A percentile compares a stretch with the other conserved stretches of the same genome.
Evolutionary conservation across 2,888 invertebrate genomes (phyloP).

Genomic region (Escarpia spicata): DNA sequence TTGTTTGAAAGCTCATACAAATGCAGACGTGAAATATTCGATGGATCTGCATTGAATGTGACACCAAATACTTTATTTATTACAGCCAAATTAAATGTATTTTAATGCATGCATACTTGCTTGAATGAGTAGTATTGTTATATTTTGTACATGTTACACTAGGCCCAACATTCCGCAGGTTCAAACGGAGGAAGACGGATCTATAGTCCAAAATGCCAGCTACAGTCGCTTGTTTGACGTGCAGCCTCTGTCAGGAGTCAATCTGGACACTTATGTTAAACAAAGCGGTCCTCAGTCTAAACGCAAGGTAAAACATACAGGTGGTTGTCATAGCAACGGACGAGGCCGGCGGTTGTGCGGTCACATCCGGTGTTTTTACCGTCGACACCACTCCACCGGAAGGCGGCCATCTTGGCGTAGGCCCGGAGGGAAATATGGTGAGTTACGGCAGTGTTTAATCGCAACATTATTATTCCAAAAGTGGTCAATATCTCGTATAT

Average conservation of each 20-base stretch:
- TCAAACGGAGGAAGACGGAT: neutral
- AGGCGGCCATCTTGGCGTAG: constrained; percentile 31
- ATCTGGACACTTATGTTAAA: neutral
- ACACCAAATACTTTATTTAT: no score
- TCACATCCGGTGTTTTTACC: constrained; percentile 38
- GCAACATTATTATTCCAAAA: no score
- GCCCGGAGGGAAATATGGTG: neutral
- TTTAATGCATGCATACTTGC: no score
- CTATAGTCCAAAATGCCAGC: neutral
- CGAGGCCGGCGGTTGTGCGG: constrained; percentile 46
- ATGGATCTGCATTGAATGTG: no score
- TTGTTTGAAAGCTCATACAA: no score
- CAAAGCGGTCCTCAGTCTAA: neutral
- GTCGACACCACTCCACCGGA: constrained; percentile 44
- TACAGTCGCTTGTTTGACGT: neutral
- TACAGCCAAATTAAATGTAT: no score
- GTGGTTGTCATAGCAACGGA: constrained; percentile 41
- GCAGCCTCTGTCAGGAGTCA: neutral
- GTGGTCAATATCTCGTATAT: no score
- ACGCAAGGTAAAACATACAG: neutral
- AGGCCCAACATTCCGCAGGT: neutral
- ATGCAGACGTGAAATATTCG: no score
- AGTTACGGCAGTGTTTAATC: no score
- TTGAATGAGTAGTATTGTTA: no score
- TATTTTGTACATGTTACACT: no score